A percentile compares a stretch with the other conserved stretches of the same genome.
Conservation (phyloP, 2,113 vertebrate genomes). For the Dipodomys stephensi region DNA sequence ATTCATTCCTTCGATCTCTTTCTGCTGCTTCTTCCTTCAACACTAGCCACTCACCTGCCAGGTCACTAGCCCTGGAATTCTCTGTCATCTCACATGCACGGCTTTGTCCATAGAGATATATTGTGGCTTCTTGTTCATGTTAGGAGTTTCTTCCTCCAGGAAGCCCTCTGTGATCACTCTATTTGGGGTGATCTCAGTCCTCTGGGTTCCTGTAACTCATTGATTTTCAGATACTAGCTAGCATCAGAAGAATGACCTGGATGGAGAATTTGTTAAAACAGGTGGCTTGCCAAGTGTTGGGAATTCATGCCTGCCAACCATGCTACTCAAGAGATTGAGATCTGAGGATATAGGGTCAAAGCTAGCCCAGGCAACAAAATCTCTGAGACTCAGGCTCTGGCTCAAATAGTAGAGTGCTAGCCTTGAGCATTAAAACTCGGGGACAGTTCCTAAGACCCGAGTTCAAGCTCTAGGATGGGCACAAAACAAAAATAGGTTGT, state of each 20-base stretch:
- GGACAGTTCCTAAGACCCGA: too few relatives aligned
- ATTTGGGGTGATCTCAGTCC: neutral
- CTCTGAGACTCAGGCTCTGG: too few relatives aligned
- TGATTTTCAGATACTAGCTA: neutral
- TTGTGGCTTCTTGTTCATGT: neutral
- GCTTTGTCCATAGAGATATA: neutral
- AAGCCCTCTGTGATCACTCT: neutral
- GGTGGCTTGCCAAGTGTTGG: too few relatives aligned
- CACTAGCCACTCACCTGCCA: neutral
- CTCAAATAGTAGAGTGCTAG: too few relatives aligned
- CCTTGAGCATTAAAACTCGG: too few relatives aligned
- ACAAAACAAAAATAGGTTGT: too few relatives aligned
- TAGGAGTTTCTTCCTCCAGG: slow-evolving; percentile 14
- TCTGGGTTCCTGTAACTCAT: neutral
- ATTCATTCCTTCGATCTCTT: neutral
- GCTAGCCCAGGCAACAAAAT: too few relatives aligned
- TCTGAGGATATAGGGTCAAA: too few relatives aligned
- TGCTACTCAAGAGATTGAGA: too few relatives aligned
- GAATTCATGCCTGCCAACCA: too few relatives aligned
- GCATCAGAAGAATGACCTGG: neutral
- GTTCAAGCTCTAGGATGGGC: too few relatives aligned
- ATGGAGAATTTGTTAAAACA: too few relatives aligned
- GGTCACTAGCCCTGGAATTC: accelerated
- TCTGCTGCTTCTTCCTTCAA: neutral
- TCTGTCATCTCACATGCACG: neutral